Base-by-base conservation (phyloP, 2,797 vertebrate species). In the Lateolabrax maculatus region DNA sequence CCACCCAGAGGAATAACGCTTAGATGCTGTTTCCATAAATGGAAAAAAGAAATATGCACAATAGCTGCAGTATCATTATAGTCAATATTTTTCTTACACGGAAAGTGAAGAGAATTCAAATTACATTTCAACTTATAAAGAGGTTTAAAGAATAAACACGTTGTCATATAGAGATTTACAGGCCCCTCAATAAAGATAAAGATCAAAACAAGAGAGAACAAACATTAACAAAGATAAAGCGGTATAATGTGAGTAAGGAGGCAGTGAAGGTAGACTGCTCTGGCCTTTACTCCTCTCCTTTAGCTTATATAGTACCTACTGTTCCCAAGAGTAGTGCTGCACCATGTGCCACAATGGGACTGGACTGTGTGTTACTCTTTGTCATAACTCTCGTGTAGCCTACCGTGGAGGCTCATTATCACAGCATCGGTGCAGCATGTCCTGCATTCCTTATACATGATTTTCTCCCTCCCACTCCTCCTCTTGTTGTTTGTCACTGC, bases 381-480 rank as follows among this genome's bases (percentile, higher is more conserved):
- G 53, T 63, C 31, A 55, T 16, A 37, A 18, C 53, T 80, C 43
- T 41, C 53, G 13, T 64, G 51, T 13, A 52, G 5, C 31, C 31
- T 18, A 48, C 43, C 2, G 1, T 43, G 27, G 15, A 58, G 48
- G 37, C 41, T 84, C 75, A 79, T 83, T 72, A 84, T 84, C 82
- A 34, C 69, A 64, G 27, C 34, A 66, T 79, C 66, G 6, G 53
- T 57, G 71, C 80, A 82, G 37, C 29, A 6, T 29, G 78, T 86
- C 61, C 77, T 3, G 3, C 71, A 75, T 84, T 71, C 56, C 53
- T 70, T 37, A 51, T 70, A 79, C n/a, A 21, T 44, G 44, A 49
- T 44, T 36, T 16, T 49, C 62, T 48, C 27, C 57, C 19, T 53
- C 66, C 29, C 19, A 3, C 23, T 61, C 39, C 1, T 31, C 29